Evolutionary conservation across 2,113 vertebrate genomes (phyloP).

Genomic region (Labeo rohita): DNA sequence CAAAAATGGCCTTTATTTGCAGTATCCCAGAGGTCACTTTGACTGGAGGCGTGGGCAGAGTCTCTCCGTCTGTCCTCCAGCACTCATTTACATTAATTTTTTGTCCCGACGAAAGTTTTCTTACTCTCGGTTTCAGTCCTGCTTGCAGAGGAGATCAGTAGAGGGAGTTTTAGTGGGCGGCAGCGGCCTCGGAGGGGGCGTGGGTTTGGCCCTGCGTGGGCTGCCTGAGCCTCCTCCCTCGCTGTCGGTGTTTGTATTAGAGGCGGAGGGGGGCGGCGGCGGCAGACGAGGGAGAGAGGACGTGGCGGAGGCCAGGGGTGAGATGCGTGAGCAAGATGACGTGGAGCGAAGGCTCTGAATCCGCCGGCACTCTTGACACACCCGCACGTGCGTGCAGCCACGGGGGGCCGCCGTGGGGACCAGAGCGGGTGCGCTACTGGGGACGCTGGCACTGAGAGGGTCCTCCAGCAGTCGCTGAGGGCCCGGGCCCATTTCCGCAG

Average conservation of each 20-base stretch:
- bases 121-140: conserved; percentile 57
- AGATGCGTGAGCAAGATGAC: conserved; percentile 65
- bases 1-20: conserved; percentile 14
- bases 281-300: conserved; percentile 67
- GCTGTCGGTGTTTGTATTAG: conserved; percentile 65
- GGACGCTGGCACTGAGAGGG: conserved; percentile 72
- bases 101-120: neutral
- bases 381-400: conserved; percentile 75
- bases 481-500: conserved; percentile 74
- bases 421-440: conserved; percentile 65
- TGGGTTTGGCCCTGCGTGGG: conserved; percentile 69
- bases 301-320: conserved; percentile 59
- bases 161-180: conserved; percentile 82
- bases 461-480: conserved; percentile 87
- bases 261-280: conserved; percentile 51
- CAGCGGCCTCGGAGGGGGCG: conserved; percentile 78
- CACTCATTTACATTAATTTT: neutral
- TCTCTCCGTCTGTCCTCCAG: neutral
- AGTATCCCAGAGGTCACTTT: conserved; percentile 39
- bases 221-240: conserved; percentile 76
- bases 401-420: conserved; percentile 53
- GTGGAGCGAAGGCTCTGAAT: conserved; percentile 85
- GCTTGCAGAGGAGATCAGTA: conserved; percentile 66
- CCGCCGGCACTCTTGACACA: conserved; percentile 87
- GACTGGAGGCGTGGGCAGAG: neutral